These are phyloP conservation scores for Rhinopithecus roxellana DNA, from an alignment of 2,113 vertebrate species.

Conservation along the genomic window DNA sequence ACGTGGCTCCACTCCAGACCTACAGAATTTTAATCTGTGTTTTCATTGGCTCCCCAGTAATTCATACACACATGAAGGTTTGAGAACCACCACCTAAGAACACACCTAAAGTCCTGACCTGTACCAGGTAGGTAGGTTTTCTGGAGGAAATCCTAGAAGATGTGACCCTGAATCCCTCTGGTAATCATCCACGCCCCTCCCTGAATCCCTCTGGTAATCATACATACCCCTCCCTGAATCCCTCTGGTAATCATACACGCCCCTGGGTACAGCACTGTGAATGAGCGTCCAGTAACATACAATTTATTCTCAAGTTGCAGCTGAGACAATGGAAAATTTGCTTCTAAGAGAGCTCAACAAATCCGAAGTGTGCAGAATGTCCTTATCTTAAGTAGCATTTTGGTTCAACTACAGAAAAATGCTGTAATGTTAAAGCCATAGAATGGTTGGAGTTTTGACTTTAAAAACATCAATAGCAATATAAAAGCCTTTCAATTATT, in stretches of 20 bases:
- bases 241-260: not conserved
- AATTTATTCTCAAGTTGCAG: not conserved
- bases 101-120: not conserved
- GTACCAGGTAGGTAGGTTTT: not conserved
- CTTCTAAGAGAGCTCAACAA: not conserved
- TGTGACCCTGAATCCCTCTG: not conserved
- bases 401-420: slow-evolving; percentile 44
- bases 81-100: not conserved
- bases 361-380: slow-evolving; percentile 15
- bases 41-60: not conserved
- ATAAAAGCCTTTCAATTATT: slow-evolving; percentile 65
- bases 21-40: not conserved
- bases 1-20: not conserved
- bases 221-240: fast-evolving
- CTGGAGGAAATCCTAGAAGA: not conserved
- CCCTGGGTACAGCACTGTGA: not conserved
- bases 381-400: slow-evolving; percentile 5
- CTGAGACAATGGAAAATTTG: not conserved
- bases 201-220: too few species aligned
- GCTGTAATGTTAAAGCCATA: slow-evolving; percentile 41
- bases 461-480: slow-evolving; percentile 66
- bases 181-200: too few species aligned
- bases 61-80: not conserved
- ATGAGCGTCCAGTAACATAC: not conserved
- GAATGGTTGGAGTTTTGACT: slow-evolving; percentile 48